A percentile compares a stretch with the other conserved stretches of the same genome.
These are phyloP conservation scores for Benitochromis conjunctus DNA, from an alignment of 2,113 vertebrate genomes.

Conservation along the genomic window DNA sequence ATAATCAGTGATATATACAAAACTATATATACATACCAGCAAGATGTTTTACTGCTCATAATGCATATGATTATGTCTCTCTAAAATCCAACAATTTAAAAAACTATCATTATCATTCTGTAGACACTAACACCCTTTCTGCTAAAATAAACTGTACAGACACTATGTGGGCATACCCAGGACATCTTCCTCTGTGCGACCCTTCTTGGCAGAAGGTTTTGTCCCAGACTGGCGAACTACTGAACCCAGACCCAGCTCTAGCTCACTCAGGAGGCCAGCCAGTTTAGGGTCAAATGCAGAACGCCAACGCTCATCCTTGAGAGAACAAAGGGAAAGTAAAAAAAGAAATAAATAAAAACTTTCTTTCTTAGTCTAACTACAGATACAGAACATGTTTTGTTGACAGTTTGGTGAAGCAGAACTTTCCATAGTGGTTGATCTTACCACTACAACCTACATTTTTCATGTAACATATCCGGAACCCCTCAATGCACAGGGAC, in stretches of 20 bases:
- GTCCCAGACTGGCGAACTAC: conserved; percentile 81
- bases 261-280: conserved; percentile 86
- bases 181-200: conserved; percentile 78
- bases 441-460: neutral
- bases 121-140: neutral
- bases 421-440: neutral
- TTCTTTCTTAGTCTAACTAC: neutral
- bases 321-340: neutral
- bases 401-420: neutral
- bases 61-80: neutral
- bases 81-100: neutral
- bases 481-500: neutral
- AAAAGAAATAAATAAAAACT: rapidly evolving
- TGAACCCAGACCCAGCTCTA: conserved; percentile 87
- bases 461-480: neutral
- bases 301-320: conserved; percentile 91
- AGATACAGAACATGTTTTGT: neutral
- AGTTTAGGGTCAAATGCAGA: conserved; percentile 90
- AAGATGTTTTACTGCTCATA: neutral
- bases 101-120: neutral
- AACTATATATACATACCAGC: neutral
- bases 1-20: neutral
- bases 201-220: conserved; percentile 64
- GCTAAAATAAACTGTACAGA: neutral
- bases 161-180: conserved; percentile 68